Base-by-base conservation (phyloP, 2,888 invertebrate species). In the Campopleginae sp. region DNA sequence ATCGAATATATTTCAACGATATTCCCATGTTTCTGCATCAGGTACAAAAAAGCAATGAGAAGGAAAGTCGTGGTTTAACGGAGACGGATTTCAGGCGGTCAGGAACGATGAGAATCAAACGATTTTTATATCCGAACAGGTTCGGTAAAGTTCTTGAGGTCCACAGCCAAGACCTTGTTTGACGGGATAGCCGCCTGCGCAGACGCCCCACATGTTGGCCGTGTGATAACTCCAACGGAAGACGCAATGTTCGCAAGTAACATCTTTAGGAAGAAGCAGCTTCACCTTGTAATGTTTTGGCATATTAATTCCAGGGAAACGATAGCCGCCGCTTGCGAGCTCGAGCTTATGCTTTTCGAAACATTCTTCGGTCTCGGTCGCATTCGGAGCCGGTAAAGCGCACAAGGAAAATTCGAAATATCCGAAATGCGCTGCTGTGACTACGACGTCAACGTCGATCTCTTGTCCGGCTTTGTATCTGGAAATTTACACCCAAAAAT, bases 181-280 rank as follows among this genome's bases (percentile, higher is more conserved):
- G 1, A 94, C 94, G 83, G 94, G 83, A 0, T 81, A 87, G 87
- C 95, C 94, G 84, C 94, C 84, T 1, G 79, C 87, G 88, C 95
- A 95, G 0, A 80, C 65, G 0, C 95, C 95, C 95, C 95, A 95
- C 75, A 93, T 94, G 86, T 95, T 95, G 92, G 95, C 95, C 33
- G 94, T 91, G 3, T 89, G 90, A 86, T 95, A 96, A 44, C 94
- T 94, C 95, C 95, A 95, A 80, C 95, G 94, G 8, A 95, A 89
- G 0, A 95, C 95, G 88, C 95, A 95, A 51, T 95, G 95, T 0
- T 94, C 87, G 88, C 95, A 95, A 31, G 90, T 93, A 17, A 95
- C 72, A 5, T 91, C 92, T 2, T 88, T 42, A 0, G 95, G 95
- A 17, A 95, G 91, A 58, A 87, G 86, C 4, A 94, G 86, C 7